Evolutionary conservation across 2,113 vertebrate genomes (phyloP).

Genomic region (Rhea americana): DNA sequence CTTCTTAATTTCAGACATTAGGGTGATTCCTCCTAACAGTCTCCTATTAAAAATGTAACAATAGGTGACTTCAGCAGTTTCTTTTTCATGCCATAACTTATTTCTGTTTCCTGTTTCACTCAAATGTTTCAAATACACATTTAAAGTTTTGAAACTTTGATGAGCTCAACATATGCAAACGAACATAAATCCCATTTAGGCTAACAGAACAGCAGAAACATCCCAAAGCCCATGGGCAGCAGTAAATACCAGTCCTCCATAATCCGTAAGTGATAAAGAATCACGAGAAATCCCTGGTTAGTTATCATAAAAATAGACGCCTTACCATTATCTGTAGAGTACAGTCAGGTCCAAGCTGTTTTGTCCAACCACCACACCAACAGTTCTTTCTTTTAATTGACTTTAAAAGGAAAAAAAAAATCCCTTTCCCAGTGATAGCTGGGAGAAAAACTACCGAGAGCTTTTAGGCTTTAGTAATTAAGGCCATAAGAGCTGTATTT

Average conservation of each 20-base stretch:
- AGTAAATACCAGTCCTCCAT: neutral
- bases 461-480: slow-evolving; percentile 30
- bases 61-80: neutral
- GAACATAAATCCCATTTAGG: neutral
- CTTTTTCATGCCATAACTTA: slow-evolving; percentile 22
- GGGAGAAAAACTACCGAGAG: neutral
- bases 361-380: slow-evolving; percentile 51
- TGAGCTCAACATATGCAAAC: neutral
- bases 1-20: slow-evolving; percentile 9
- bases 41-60: neutral
- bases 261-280: neutral
- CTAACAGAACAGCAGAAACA: neutral
- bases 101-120: slow-evolving; percentile 11
- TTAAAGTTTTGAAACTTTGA: slow-evolving; percentile 24
- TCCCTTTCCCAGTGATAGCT: slow-evolving; percentile 15
- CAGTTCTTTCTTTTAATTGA: slow-evolving; percentile 30
- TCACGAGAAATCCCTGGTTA: slow-evolving; percentile 8
- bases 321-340: slow-evolving; percentile 73
- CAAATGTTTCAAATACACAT: neutral
- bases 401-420: neutral
- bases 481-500: slow-evolving; percentile 33
- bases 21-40: neutral
- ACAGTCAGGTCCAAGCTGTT: slow-evolving; percentile 42
- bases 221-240: neutral
- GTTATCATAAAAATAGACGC: neutral